Evolutionary conservation across 2,797 vertebrate genomes (phyloP).

Genomic region (Mustela erminea): DNA sequence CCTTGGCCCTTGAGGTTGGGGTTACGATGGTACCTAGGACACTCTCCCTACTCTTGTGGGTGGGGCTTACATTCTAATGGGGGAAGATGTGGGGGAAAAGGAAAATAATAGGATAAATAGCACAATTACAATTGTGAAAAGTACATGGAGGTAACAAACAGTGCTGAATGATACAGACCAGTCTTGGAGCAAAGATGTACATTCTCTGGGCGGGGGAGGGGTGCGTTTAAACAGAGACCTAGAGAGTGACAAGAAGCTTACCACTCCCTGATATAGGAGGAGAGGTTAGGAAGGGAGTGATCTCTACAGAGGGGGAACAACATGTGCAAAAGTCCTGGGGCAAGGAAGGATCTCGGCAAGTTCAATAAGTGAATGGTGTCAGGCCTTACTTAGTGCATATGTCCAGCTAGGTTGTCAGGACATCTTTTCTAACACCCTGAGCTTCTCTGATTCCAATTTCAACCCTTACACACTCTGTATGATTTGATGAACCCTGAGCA

Average conservation of each 20-base stretch:
- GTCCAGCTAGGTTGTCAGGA: neutral
- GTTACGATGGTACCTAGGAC: neutral
- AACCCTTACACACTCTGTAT: rapidly evolving
- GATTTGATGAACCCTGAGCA: neutral
- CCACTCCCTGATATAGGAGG: neutral
- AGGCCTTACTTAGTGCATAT: neutral
- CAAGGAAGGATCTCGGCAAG: neutral
- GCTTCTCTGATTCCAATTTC: neutral
- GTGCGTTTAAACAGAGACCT: neutral
- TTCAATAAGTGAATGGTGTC: neutral
- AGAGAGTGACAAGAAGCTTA: neutral
- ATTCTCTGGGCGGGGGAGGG: neutral
- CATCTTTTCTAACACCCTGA: neutral
- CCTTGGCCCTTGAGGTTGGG: neutral
- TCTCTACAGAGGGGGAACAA: neutral
- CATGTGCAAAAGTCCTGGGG: neutral
- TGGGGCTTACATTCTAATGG: neutral
- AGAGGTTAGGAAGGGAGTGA: too few relatives aligned
- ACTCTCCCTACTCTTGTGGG: neutral
- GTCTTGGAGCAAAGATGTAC: neutral
- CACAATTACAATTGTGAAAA: neutral
- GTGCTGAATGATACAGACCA: neutral
- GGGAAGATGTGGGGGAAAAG: neutral
- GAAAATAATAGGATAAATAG: neutral
- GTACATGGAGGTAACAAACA: neutral